A percentile compares a stretch with the other conserved stretches of the same genome.
Conservation (phyloP, 2,113 vertebrate genomes). For the Salvelinus namaycush region DNA sequence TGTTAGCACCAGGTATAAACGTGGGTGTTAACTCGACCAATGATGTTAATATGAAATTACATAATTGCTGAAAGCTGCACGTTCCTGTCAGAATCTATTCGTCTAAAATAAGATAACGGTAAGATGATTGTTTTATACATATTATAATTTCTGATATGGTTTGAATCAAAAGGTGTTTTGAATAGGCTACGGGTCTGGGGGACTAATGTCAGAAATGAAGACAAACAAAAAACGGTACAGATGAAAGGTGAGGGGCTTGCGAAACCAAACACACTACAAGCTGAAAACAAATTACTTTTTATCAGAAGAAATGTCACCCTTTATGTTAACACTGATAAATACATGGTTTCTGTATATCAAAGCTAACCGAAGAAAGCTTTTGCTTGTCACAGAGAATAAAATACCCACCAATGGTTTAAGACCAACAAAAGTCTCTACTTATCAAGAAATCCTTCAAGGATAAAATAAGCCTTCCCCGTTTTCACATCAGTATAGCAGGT, state of each 20-base stretch:
- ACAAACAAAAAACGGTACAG: neutral
- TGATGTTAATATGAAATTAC: neutral
- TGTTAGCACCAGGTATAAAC: too few species aligned
- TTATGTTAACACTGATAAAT: too few species aligned
- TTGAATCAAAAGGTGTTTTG: neutral
- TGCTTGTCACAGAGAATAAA: slow-evolving; percentile 34
- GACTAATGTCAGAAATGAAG: neutral
- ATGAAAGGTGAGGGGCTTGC: slow-evolving; percentile 8
- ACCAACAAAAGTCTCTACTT: slow-evolving; percentile 47
- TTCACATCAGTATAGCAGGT: slow-evolving; percentile 71
- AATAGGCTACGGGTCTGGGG: neutral
- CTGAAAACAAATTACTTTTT: slow-evolving; percentile 40
- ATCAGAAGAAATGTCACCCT: slow-evolving; percentile 44
- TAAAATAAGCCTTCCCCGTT: slow-evolving; percentile 49
- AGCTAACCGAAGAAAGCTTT: slow-evolving; percentile 49
- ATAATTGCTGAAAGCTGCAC: too few species aligned
- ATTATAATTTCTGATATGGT: too few species aligned
- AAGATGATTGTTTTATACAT: neutral
- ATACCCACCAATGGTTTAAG: slow-evolving; percentile 52
- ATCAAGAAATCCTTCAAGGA: slow-evolving; percentile 46
- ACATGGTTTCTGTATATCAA: slow-evolving; percentile 47
- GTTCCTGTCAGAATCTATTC: neutral
- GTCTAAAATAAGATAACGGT: neutral
- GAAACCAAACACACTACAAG: slow-evolving; percentile 37
- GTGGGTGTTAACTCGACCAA: neutral